Evolutionary conservation across 2,888 invertebrate genomes (phyloP).

Genomic region (Chloroclystis v-ata): DNA sequence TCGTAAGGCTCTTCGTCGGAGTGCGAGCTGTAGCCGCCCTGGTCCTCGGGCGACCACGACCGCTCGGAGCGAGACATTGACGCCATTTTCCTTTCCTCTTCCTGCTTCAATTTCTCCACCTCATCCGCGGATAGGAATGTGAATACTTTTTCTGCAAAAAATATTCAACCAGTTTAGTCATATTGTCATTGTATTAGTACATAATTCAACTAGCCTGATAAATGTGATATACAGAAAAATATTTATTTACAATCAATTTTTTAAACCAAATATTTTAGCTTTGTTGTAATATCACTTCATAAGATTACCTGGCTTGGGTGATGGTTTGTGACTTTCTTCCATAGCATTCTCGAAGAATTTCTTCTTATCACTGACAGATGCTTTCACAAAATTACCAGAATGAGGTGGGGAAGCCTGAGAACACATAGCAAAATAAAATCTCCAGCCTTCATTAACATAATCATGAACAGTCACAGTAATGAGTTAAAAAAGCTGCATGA

Average conservation of each 20-base stretch:
- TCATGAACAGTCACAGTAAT: slow-evolving; percentile 38
- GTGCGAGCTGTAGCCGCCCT: slow-evolving; percentile 74
- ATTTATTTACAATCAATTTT: not conserved
- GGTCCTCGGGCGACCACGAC: slow-evolving; percentile 73
- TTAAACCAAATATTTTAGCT: too few species aligned
- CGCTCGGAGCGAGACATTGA: slow-evolving; percentile 82
- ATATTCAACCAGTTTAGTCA: too few species aligned
- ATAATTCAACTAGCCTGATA: too few species aligned
- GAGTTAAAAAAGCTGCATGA: slow-evolving; percentile 65
- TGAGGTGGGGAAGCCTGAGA: slow-evolving; percentile 81
- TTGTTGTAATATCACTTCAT: too few species aligned
- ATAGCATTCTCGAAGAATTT: slow-evolving; percentile 97
- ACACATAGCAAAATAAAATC: slow-evolving; percentile 29
- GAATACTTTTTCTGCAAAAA: slow-evolving; percentile 88
- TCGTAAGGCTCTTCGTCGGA: slow-evolving; percentile 70
- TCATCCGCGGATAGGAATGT: slow-evolving; percentile 96
- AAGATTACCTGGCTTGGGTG: slow-evolving; percentile 89
- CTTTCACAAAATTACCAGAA: slow-evolving; percentile 85
- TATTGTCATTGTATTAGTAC: too few species aligned
- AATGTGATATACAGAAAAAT: too few species aligned
- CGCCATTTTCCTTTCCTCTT: slow-evolving; percentile 94
- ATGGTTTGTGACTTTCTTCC: slow-evolving; percentile 92
- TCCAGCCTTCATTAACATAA: slow-evolving; percentile 7
- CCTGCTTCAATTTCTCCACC: slow-evolving; percentile 94
- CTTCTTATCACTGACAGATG: slow-evolving; percentile 95